phyloP scores from a whole-genome alignment of 1,140 invertebrate genomes.

The Eulimnadia texana region DNA sequence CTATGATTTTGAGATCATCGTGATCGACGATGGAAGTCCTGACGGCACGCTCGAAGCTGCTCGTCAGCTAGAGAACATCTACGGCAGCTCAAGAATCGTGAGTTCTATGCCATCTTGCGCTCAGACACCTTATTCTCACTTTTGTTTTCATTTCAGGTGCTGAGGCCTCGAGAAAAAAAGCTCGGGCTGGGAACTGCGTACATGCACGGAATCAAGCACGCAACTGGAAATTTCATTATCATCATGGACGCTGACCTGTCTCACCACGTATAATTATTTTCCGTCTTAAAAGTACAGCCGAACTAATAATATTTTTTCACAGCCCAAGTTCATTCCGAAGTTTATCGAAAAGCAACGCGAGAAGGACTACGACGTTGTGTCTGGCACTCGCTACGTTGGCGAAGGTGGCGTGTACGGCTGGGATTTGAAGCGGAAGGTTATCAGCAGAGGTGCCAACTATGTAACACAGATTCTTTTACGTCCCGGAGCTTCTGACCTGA shows the following conservation, averaged over 20 bases:
- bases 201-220: constrained; percentile 91
- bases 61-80: constrained; percentile 78
- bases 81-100: constrained; percentile 80
- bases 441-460: constrained; percentile 85
- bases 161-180: constrained; percentile 82
- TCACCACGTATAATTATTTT: constrained; percentile 66
- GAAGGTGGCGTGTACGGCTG: constrained; percentile 92
- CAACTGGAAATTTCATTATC: constrained; percentile 91
- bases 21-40: constrained; percentile 98
- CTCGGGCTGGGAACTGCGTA: constrained; percentile 97
- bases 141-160: constrained; percentile 29
- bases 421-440: constrained; percentile 88
- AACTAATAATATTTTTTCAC: constrained; percentile 20
- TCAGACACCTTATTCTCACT: not conserved
- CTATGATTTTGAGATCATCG: constrained; percentile 80
- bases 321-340: constrained; percentile 95
- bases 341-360: constrained; percentile 76
- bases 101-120: constrained; percentile 9
- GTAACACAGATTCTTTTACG: constrained; percentile 81
- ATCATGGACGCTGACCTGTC: constrained; percentile 99
- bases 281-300: not conserved
- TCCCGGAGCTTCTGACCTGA: constrained; percentile 92
- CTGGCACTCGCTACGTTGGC: constrained; percentile 73
- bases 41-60: constrained; percentile 93
- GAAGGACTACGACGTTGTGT: constrained; percentile 77